Evolutionary conservation across 1,140 invertebrate genomes (phyloP).

Genomic region (Philopotamus ludificatus): DNA sequence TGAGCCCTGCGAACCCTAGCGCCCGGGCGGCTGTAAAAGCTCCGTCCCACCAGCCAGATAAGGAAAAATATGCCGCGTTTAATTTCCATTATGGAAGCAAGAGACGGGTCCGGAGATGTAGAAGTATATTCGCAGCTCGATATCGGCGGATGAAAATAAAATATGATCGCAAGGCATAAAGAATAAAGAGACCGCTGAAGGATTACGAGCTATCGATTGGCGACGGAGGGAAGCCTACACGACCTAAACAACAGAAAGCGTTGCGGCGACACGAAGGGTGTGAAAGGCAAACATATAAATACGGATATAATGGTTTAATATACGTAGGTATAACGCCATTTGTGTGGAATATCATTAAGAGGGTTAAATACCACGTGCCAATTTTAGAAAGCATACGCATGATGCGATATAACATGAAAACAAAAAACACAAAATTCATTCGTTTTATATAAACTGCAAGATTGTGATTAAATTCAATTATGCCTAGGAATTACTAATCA

Average conservation of each 20-base stretch:
- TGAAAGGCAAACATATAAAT: too few species aligned
- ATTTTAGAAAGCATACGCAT: too few species aligned
- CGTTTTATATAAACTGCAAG: too few species aligned
- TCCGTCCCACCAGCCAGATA: conserved; percentile 24
- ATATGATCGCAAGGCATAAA: conserved; percentile 17
- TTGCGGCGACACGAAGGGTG: neutral
- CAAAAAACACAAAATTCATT: too few species aligned
- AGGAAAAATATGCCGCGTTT: conserved; percentile 39
- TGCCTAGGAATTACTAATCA: too few species aligned
- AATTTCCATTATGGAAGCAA: conserved; percentile 36
- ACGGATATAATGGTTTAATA: too few species aligned
- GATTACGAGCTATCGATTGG: neutral
- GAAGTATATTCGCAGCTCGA: conserved; percentile 21
- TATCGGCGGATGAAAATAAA: conserved; percentile 25
- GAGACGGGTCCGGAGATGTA: conserved; percentile 15
- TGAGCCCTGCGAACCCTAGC: conserved; percentile 32
- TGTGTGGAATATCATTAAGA: too few species aligned
- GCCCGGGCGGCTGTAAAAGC: conserved; percentile 5
- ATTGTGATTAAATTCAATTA: too few species aligned
- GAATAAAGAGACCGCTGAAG: neutral
- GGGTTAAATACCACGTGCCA: too few species aligned
- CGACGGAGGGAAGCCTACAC: neutral
- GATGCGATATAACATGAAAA: too few species aligned
- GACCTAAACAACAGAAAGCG: neutral
- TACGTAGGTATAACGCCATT: too few species aligned